phyloP scores from a whole-genome alignment of 2,797 vertebrate genomes.

The Coregonus sp. region DNA sequence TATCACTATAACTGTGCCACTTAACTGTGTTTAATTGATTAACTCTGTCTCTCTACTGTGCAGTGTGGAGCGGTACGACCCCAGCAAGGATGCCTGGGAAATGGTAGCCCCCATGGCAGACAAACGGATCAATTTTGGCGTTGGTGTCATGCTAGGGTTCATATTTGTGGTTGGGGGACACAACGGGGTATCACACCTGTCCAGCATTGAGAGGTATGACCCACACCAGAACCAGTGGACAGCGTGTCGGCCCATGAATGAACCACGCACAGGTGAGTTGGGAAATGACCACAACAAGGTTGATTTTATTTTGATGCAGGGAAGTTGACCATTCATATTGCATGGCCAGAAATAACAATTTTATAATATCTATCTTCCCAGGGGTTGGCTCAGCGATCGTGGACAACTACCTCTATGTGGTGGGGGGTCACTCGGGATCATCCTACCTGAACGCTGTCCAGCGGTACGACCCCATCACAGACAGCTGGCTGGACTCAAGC shows the following conservation, averaged over 20 bases:
- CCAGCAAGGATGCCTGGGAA: conserved; percentile 96
- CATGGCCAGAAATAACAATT: background rate
- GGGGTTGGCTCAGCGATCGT: conserved; percentile 95
- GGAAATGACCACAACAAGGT: background rate
- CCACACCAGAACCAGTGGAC: conserved; percentile 99
- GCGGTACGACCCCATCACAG: conserved; percentile 92
- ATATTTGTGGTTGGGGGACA: conserved; percentile 98
- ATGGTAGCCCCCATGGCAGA: conserved; percentile 96
- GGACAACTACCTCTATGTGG: conserved; percentile 96
- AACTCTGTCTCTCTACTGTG: conserved; percentile 10
- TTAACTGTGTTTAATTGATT: background rate
- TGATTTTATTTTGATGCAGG: background rate
- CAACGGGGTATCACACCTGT: conserved; percentile 95
- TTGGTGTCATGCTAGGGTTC: conserved; percentile 96
- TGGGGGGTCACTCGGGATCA: conserved; percentile 96
- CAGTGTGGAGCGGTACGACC: conserved; percentile 96
- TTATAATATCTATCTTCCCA: conserved; percentile 47
- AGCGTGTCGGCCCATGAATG: conserved; percentile 94
- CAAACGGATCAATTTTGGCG: conserved; percentile 96
- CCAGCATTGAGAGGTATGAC: conserved; percentile 96
- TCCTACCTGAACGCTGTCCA: conserved; percentile 97
- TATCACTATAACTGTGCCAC: background rate
- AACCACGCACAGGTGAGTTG: conserved; percentile 91
- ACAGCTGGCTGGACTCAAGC: conserved; percentile 94
- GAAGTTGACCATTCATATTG: background rate